Base-by-base conservation (phyloP, 2,888 invertebrate species). In the Pocota personata region DNA sequence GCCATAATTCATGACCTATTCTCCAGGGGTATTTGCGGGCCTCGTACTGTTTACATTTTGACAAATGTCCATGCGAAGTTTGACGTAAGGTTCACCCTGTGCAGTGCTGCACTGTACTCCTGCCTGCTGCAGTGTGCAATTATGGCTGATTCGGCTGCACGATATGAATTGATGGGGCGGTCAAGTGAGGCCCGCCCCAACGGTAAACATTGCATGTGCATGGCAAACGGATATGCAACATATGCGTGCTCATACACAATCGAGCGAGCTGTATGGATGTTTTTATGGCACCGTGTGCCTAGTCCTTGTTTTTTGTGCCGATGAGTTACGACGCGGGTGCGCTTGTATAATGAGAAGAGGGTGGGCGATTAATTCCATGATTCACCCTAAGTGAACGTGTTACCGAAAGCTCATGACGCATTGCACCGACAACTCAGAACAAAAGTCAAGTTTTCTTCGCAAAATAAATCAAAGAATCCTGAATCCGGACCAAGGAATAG, bases 181-280 rank as follows among this genome's bases (percentile, higher is more conserved):
- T 71, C 71, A 71, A 43, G 64, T 60, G 80, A 46, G 76, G 27
- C 14, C 82, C 86, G 86, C 86, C 86, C 82, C 58, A 86, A 82
- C 76, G 82, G 86, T 86, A 86, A 86, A 86, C 82, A 86, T 86
- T 86, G 86, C 86, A 86, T 86, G 86, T 86, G 82, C 86, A 86
- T 64, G 86, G 80, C 86, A 86, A 86, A 80, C 86, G 86, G 86
- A 86, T 86, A 86, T 86, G 86, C 80, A 80, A 80, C 80, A 86
- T 80, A 80, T 86, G 86, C 86, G 86, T 86, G 86, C 86, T 82
- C 86, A 86, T 86, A 86, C 86, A 86, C 86, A 86, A 86, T 86
- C 82, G 67, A 77, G 66, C 72, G 66, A 77, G 62, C 60, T 66
- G 58, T 80, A 52, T 35, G 14, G 3, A 8, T 62, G 6, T 48